These are phyloP conservation scores for Gopherus evgoodei DNA, from an alignment of 2,113 vertebrate species.

Conservation along the genomic window DNA sequence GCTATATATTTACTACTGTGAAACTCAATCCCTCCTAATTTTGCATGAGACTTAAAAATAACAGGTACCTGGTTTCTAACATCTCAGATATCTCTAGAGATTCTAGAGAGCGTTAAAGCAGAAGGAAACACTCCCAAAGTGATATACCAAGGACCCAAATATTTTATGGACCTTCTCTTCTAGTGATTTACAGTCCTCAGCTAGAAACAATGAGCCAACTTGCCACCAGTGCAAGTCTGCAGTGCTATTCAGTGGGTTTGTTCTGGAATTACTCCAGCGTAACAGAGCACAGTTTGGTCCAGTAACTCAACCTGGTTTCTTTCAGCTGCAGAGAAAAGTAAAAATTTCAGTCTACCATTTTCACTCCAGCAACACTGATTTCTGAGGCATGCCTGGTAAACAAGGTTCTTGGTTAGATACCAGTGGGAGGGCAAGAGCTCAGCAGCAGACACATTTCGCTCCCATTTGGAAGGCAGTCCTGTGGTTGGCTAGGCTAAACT, in stretches of 20 bases:
- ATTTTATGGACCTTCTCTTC: neutral
- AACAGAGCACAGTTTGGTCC: conserved; percentile 9
- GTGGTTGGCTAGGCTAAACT: conserved; percentile 67
- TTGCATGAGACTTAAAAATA: neutral
- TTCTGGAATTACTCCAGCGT: neutral
- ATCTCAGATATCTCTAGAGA: neutral
- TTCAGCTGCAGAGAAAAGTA: conserved; percentile 47
- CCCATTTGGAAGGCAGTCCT: conserved; percentile 71
- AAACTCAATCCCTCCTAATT: conserved; percentile 10
- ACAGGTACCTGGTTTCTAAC: neutral
- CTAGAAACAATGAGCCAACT: neutral
- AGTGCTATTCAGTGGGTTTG: neutral
- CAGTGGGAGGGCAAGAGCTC: conserved; percentile 51
- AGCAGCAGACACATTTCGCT: conserved; percentile 67
- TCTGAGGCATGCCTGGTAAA: conserved; percentile 45
- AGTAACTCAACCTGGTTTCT: neutral
- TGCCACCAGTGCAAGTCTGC: neutral
- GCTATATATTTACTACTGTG: neutral
- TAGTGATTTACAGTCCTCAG: neutral
- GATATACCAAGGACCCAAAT: neutral
- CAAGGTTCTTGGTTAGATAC: conserved; percentile 40
- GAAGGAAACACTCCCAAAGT: neutral
- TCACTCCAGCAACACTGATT: conserved; percentile 69
- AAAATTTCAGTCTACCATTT: conserved; percentile 63
- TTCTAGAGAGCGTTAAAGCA: neutral